Evolutionary conservation across 1,140 invertebrate species (phyloP), one percentile per base, ranked within the genome.

Genomic region (Triops cancriformis): DNA sequence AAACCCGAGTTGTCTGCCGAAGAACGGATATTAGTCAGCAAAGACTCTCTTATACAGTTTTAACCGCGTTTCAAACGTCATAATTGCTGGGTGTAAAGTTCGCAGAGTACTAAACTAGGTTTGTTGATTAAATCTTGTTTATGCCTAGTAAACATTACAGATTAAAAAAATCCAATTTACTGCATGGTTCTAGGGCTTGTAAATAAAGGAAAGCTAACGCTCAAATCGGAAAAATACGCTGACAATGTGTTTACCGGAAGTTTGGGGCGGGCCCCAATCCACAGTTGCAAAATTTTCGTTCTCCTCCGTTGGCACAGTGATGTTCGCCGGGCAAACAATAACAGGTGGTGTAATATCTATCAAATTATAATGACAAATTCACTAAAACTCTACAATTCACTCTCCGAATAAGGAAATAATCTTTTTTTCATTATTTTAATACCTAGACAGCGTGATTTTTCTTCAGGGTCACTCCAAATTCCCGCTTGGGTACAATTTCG

Each of bases 211-310:
- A 37, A 37, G 31, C 31, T 37, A 37, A 2, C 31, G 7, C 7
- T 37, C 31, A 37, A 37, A 37, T 2, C 31, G 7, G 7, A 37
- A 37, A 37, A 37, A 37, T 4, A 37, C 31, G 31, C 31, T 37
- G 2, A 81, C 1, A 79, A 81, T 27, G 84, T 11, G 83, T 77
- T 84, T 84, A 82, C 86, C 86, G 28, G 82, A 81, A 18, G 84
- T 83, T 5, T 82, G 81, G 0, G 89, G 88, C 27, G 83, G 80
- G 12, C 83, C 80, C 88, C 88, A 89, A 12, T 76, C 82, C 28
- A 88, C 87, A 4, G 84, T 82, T 0, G 89, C 88, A 81, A 86
- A 89, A 75, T 86, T 86, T 80, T 88, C 87, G 6, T 87, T 82
- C 1, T 81, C 80, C 26, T 85, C 84, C 23, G 86, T 82, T 7